A percentile compares a stretch with the other conserved stretches of the same genome.
Evolutionary conservation across 23 tunicate species (phyloP).

Genomic region (Phallusia fumigata): DNA sequence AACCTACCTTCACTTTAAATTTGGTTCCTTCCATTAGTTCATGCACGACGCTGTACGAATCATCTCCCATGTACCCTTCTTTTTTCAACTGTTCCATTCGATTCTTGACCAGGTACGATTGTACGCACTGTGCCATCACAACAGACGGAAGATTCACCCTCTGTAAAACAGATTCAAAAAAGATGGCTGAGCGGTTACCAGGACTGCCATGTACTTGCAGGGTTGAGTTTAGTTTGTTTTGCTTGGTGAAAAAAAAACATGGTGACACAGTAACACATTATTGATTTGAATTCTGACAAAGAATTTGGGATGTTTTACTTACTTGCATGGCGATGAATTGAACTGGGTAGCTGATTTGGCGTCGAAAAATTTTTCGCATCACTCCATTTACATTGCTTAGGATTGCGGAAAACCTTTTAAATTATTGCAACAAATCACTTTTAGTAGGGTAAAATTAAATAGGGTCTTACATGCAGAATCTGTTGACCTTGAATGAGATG

Average conservation of each 20-base stretch:
- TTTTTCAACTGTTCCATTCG: conserved; percentile 57
- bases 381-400: conserved; percentile 59
- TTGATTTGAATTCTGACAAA: neutral
- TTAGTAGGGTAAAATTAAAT: no score
- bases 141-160: conserved; percentile 36
- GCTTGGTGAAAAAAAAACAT: no score
- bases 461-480: conserved; percentile 58
- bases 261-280: no score
- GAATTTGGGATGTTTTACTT: neutral
- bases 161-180: neutral
- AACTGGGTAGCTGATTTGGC: conserved; percentile 58
- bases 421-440: no score
- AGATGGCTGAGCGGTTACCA: neutral
- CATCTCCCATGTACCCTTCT: conserved; percentile 64
- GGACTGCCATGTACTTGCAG: no score
- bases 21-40: conserved; percentile 61
- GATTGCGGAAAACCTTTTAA: conserved; percentile 60
- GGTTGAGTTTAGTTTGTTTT: no score
- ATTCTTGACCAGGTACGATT: conserved; percentile 11
- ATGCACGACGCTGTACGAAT: conserved; percentile 57
- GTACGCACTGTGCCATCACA: conserved; percentile 69
- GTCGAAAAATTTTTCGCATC: conserved; percentile 53
- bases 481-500: conserved; percentile 58
- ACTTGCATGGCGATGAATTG: conserved; percentile 92
- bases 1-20: conserved; percentile 48